Evolutionary conservation across 2,888 invertebrate genomes (phyloP), one percentile per base, ranked within the genome.

Genomic region (Aphidoletes aphidimyza): DNA sequence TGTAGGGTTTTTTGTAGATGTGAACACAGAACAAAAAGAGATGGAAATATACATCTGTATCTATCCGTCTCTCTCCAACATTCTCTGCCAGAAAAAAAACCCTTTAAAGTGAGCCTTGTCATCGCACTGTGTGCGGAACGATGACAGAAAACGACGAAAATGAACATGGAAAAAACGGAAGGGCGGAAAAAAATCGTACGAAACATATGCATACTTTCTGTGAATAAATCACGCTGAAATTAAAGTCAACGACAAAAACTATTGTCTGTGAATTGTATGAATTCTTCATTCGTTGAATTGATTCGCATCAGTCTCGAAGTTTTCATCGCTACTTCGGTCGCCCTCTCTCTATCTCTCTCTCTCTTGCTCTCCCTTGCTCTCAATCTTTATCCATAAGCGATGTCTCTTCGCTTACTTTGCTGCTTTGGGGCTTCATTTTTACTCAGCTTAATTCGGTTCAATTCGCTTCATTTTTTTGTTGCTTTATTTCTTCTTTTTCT

Each of bases 161-260:
- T 14, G 42, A 6, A 42, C 42, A 42, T 42, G 42, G 42, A 42
- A 14, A 6, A 42, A 42, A 14, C 42, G 42, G 14, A 42, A 14
- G 8, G 14, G 6, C 42, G 42, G n/a, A 0, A 69, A 2, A 26
- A 30, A 26, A 30, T 9, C 69, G 30, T 30, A 30, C 11, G 11
- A 69, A 34, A 2, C 69, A 69, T 69, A 69, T 69, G 69, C 69
- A 69, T 30, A 69, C n/a, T 69, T 69, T 30, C 30, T 30, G 30
- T 69, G 69, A 69, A 69, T 69, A 69, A 69, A 69, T 69, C 69
- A 69, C 69, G 69, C 14, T 34, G 69, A 69, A 69, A 69, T 69
- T 69, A 69, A 69, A 69, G 69, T 26, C 69, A 69, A 69, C 34
- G 69, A 30, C 30, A 69, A 69, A 69, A 69, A 69, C 69, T 69